Evolutionary conservation across 1,140 invertebrate genomes (phyloP), one percentile per base, ranked within the genome.

Genomic region (Hetaerina americana): DNA sequence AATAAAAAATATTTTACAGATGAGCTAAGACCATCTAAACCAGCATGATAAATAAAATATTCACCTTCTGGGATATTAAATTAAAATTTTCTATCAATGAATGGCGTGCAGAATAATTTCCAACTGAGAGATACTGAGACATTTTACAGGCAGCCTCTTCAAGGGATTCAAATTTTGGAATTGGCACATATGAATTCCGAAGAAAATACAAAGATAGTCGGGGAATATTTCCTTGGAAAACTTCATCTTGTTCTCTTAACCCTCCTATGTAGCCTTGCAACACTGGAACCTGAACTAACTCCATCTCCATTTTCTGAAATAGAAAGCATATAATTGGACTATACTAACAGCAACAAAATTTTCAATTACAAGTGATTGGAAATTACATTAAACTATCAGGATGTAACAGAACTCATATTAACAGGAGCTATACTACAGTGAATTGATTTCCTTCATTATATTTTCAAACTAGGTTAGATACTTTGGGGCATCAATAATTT

Each of bases 121-220:
- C 90, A 26, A 88, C 77, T 0, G 88, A 78, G 1, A 92, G 80
- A 76, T 88, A 85, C 68, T 84, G 78, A 0, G 89, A 84, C 83
- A 92, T 90, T 74, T 85, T 78, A 0, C 80, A 78, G 29, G 81
- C 76, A 27, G 87, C 87, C 27, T 85, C 81, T 22, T 82, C 76
- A 27, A 79, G 74, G 5, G 81, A 79, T 22, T 83, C 79, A 71
- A 79, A 78, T 68, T 83, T 77, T 0, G 88, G 88, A 66, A 90
- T 80, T 5, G 82, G 82, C 26, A 86, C 81, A 26, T 86, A 86
- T 6, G 78, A 81, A n/a, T 79, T 80, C 66, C 90, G 83, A 72
- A 91, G 75, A 70, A 92, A 85, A 77, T 91, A 93, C 0, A 90
- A 79, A 73, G 88, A 85, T 69, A 85, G 84, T 0, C 80, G 80